Conservation (phyloP, 2,888 invertebrate genomes). For the Calephelis perditalis region DNA sequence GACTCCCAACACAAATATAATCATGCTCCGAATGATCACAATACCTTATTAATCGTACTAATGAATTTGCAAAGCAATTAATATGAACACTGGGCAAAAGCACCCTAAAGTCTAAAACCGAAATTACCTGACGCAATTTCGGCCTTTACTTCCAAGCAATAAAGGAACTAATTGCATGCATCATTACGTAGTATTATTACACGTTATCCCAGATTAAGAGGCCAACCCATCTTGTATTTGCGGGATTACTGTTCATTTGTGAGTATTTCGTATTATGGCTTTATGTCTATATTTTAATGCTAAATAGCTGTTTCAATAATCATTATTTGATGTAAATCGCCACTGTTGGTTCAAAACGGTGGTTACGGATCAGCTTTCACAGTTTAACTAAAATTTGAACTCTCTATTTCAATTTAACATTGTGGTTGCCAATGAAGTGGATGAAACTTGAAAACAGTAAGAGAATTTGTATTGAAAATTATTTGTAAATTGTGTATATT, state of each 20-base stretch:
- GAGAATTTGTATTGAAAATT: neutral
- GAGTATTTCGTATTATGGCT: constrained; percentile 16
- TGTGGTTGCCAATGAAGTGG: neutral
- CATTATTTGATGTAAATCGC: constrained; percentile 11
- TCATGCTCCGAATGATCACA: constrained; percentile 32
- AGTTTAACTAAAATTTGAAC: neutral
- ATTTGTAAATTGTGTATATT: neutral
- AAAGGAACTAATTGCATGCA: constrained; percentile 8
- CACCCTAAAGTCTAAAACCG: neutral
- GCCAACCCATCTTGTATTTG: constrained; percentile 17
- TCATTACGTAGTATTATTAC: constrained; percentile 6
- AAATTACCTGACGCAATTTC: neutral
- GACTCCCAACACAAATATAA: constrained; percentile 29
- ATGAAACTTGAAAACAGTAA: neutral
- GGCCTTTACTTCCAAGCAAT: neutral
- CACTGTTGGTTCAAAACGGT: neutral
- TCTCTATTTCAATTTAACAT: constrained; percentile 3
- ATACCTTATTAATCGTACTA: constrained; percentile 34
- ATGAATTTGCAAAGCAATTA: constrained; percentile 35
- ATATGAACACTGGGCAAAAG: constrained; percentile 21
- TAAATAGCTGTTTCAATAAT: constrained; percentile 10
- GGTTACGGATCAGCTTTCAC: constrained; percentile 1
- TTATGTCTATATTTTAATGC: constrained; percentile 12
- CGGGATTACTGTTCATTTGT: constrained; percentile 18
- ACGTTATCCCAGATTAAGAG: constrained; percentile 15